These are phyloP conservation scores for Montipora efflorescens DNA, from an alignment of 64 coral and sea anemone genomes.

Conservation along the genomic window DNA sequence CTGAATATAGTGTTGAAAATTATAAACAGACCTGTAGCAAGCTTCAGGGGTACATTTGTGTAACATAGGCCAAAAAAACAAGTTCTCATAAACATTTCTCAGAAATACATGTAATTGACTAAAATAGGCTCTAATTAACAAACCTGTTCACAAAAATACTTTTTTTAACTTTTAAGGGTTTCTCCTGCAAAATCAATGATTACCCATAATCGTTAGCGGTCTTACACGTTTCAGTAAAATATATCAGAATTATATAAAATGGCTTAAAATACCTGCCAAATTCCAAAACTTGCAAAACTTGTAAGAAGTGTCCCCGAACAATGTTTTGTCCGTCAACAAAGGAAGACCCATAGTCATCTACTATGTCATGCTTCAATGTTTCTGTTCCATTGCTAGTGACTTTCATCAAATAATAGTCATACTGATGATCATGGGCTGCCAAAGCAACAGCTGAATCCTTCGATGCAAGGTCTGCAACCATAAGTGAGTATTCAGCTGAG, in stretches of 20 bases:
- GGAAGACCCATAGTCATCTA: constrained; percentile 33
- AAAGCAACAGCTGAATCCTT: constrained; percentile 26
- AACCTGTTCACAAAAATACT: too few species aligned
- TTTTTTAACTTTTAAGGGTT: too few species aligned
- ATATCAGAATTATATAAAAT: background rate
- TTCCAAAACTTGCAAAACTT: background rate
- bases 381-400: constrained; percentile 24
- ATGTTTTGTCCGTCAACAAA: background rate
- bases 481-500: background rate
- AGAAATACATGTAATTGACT: too few species aligned
- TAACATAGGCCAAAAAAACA: too few species aligned
- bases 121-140: too few species aligned
- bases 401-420: constrained; percentile 59
- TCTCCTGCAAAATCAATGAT: too few species aligned
- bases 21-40: too few species aligned
- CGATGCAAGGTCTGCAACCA: constrained; percentile 3
- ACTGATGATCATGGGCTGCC: constrained; percentile 24
- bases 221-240: too few species aligned
- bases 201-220: too few species aligned
- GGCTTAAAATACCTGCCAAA: background rate
- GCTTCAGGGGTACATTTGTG: too few species aligned
- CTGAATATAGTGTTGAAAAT: too few species aligned
- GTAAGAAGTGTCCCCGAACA: constrained; percentile 18
- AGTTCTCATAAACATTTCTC: too few species aligned
- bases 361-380: background rate